phyloP scores from a whole-genome alignment of 1,140 invertebrate genomes.

The Acromyrmex echinatior region DNA sequence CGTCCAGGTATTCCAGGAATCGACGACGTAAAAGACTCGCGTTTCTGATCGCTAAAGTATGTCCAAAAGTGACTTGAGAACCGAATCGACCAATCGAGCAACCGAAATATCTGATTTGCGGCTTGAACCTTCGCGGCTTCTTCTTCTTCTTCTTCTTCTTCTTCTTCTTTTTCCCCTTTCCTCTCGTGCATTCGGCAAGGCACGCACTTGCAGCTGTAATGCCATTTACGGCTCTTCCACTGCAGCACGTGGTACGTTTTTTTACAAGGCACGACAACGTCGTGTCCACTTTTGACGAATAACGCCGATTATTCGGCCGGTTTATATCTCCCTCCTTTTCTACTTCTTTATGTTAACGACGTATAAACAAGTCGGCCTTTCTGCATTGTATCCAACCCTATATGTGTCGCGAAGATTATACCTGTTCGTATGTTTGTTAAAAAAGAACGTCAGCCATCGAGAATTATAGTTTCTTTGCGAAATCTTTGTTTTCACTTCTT shows the following conservation, averaged over 20 bases:
- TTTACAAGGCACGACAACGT: slow-evolving; percentile 36
- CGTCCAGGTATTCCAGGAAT: slow-evolving; percentile 20
- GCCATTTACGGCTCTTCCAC: slow-evolving; percentile 53
- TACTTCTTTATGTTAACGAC: slow-evolving; percentile 43
- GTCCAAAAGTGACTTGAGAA: slow-evolving; percentile 46
- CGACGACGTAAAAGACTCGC: slow-evolving; percentile 28
- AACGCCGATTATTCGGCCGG: slow-evolving; percentile 55
- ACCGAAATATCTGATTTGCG: slow-evolving; percentile 53
- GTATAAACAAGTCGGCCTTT: slow-evolving; percentile 45
- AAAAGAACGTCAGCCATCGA: background rate
- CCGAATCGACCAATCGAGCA: slow-evolving; percentile 18
- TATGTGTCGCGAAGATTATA: slow-evolving; percentile 32
- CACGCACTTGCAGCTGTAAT: slow-evolving; percentile 55
- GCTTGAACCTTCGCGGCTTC: slow-evolving; percentile 27
- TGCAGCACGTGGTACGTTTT: slow-evolving; percentile 30
- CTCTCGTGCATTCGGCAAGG: slow-evolving; percentile 2
- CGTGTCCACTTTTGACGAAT: slow-evolving; percentile 69
- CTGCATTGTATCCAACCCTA: background rate
- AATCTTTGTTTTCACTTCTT: slow-evolving; percentile 4
- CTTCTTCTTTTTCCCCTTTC: background rate
- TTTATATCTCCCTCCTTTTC: slow-evolving; percentile 4
- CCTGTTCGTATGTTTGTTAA: background rate
- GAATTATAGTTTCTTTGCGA: background rate
- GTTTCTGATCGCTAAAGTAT: slow-evolving; percentile 36
- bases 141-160: slow-evolving; percentile 20